phyloP scores from a whole-genome alignment of 2,888 invertebrate species.

The Cephus pygmeus region DNA sequence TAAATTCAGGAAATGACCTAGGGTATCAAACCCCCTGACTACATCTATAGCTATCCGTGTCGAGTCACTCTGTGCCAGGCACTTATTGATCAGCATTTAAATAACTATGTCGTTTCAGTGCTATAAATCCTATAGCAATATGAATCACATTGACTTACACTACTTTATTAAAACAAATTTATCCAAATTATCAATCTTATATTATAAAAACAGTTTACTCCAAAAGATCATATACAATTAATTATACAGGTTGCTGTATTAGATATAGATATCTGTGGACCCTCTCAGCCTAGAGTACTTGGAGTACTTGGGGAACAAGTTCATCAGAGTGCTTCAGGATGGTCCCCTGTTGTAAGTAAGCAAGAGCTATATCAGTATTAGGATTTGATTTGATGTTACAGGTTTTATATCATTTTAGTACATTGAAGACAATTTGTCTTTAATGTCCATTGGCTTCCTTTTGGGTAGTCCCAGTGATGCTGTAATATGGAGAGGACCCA shows the following conservation, averaged over 20 bases:
- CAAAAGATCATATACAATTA: constrained; percentile 11
- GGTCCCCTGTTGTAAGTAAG: constrained; percentile 90
- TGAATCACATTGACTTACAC: background rate
- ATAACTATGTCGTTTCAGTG: background rate
- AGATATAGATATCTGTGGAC: constrained; percentile 98
- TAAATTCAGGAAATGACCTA: constrained; percentile 35
- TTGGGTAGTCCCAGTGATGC: constrained; percentile 90
- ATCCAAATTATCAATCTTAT: background rate
- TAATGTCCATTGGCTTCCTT: constrained; percentile 98
- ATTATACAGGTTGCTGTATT: constrained; percentile 84
- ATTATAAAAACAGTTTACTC: background rate
- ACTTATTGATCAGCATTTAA: constrained; percentile 49
- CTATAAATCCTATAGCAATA: background rate
- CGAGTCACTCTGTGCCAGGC: constrained; percentile 56
- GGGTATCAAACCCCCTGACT: constrained; percentile 22
- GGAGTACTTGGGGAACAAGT: constrained; percentile 93
- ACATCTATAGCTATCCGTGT: constrained; percentile 42
- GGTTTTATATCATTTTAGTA: constrained; percentile 70
- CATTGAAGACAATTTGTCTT: constrained; percentile 91
- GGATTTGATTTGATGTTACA: background rate
- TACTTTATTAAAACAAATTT: background rate
- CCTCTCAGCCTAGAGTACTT: constrained; percentile 94
- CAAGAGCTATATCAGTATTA: background rate
- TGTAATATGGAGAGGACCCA: constrained; percentile 99
- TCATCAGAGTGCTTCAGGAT: constrained; percentile 95